Evolutionary conservation across 2,113 vertebrate species (phyloP).

Genomic region (Nycticebus coucang): DNA sequence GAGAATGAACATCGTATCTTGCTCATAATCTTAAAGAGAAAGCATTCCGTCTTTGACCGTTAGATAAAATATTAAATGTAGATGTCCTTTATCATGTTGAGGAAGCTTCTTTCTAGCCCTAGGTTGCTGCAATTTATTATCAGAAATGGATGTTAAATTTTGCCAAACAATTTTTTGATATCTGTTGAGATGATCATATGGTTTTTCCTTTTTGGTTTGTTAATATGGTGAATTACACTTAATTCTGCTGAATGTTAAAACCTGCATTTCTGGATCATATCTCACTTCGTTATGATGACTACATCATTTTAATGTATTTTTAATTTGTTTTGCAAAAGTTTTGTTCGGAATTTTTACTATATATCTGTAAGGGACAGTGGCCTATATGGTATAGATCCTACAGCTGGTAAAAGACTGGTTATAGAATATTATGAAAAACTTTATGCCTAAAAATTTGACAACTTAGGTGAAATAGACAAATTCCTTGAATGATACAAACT

Average conservation of each 20-base stretch:
- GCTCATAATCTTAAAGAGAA: neutral
- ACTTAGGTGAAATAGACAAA: neutral
- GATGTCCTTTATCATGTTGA: neutral
- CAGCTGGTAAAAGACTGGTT: neutral
- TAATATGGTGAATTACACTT: neutral
- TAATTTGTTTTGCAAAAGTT: neutral
- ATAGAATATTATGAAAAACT: neutral
- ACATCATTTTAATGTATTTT: neutral
- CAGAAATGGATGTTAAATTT: neutral
- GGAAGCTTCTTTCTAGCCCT: neutral
- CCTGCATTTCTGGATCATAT: neutral
- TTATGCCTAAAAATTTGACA: neutral
- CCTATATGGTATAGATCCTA: neutral
- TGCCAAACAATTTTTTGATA: neutral
- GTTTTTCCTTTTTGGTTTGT: neutral
- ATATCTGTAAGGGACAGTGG: neutral
- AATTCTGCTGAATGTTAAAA: neutral
- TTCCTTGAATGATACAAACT: neutral
- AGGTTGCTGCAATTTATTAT: neutral
- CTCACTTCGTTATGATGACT: neutral
- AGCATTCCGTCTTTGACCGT: neutral
- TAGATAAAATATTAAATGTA: neutral
- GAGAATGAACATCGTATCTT: neutral
- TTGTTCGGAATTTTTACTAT: neutral
- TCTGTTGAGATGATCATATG: neutral